Conservation (phyloP, 2,888 invertebrate species). For the Norana najaformis region DNA sequence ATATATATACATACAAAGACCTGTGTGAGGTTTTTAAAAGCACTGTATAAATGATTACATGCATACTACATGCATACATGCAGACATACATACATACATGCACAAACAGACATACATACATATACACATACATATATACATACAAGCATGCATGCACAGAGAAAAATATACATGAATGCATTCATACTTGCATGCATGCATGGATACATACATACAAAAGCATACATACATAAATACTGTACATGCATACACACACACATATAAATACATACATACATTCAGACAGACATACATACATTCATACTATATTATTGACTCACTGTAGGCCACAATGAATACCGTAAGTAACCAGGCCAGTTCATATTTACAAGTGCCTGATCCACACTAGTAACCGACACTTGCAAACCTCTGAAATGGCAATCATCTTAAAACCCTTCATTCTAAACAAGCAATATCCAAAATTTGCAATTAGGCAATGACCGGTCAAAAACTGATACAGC, state of each 20-base stretch:
- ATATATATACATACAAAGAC: constrained; percentile 10
- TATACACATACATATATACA: neutral
- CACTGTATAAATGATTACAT: no score
- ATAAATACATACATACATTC: neutral
- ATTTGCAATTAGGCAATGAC: no score
- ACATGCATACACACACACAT: neutral
- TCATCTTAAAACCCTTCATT: no score
- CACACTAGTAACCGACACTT: no score
- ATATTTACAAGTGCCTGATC: no score
- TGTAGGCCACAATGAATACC: no score
- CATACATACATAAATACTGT: neutral
- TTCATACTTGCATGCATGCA: neutral
- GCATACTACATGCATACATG: neutral
- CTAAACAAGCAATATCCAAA: no score
- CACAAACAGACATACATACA: no score
- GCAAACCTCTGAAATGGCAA: no score
- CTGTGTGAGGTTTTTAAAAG: no score
- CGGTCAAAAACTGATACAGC: no score
- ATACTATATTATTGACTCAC: neutral
- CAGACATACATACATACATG: neutral
- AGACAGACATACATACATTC: neutral
- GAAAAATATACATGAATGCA: neutral
- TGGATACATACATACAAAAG: neutral
- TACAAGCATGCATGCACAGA: neutral
- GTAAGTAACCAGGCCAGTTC: no score